Base-by-base conservation (phyloP, 2,113 vertebrate genomes). In the Xiphorhynchus elegans region DNA sequence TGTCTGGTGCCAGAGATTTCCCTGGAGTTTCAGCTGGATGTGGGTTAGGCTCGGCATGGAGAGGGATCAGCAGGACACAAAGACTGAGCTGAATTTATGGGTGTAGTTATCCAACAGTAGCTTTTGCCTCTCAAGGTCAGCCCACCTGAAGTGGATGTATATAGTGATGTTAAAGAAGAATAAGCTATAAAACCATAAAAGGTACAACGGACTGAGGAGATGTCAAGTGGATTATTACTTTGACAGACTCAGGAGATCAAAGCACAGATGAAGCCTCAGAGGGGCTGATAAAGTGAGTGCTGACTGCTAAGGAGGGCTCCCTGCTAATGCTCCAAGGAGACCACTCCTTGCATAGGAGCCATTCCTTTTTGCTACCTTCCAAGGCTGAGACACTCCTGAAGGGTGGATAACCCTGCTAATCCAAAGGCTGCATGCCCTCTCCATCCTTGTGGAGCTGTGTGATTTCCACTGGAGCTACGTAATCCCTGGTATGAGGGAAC, bases 91-190 rank as follows among this genome's bases (percentile, higher is more conserved):
- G 94, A 77, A 80, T 90, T 97, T 94, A 87, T 47, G 76, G 79
- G 21, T 66, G 33, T 6, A 40, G 75, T 86, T 93, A 64, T 66
- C 33, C 26, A 53, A 63, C 25, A 56, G 70, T 2, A 83, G 68
- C 75, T 89, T 83, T 44, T 84, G 24, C 70, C 46, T 78, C 81
- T 82, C 90, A 87, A 97, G 95, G 92, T 96, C 95, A 95, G 40
- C 67, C 77, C 47, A 40, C 83, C 46, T 3, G 12, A 96, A 84
- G 64, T 56, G 46, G 53, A 14, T 3, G 31, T 37, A 17, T 73
- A 35, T 24, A 56, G 59, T 17, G 86, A 86, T 3, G 52, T 21
- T 86, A 35, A 3, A 55, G 84, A 93, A 59, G 37, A 92, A 68
- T 50, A 77, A 78, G 76, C 84, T 73, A 86, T 95, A 84, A 95